Base-by-base conservation (phyloP, 1,140 invertebrate species). In the Drosophila mayri region DNA sequence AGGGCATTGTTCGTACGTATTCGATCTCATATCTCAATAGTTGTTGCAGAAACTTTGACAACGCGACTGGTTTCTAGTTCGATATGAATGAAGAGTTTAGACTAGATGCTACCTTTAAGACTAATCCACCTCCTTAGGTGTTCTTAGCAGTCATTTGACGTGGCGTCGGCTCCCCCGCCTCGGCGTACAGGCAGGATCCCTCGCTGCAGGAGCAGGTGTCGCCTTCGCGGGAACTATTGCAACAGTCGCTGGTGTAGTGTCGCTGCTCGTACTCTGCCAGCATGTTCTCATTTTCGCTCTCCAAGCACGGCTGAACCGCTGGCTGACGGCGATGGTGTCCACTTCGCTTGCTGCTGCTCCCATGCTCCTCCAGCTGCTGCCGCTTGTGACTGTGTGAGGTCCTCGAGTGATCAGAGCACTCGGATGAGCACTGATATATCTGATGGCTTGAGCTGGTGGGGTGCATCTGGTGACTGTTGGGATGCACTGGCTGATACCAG, bases 171-270 rank as follows among this genome's bases (percentile, higher is more conserved):
- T 92, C 91, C 38, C 85, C 85, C n/a, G 92, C 88, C 60, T 93
- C 92, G 10, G 90, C 92, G 57, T 93, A 93, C 30, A 93, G 63
- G 46, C 92, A 93, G 28, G 92, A 93, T 47, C 92, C 91, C 46
- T 93, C 92, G 80, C 92, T 93, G 76, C 92, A 93, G 40, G 92
- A 93, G 77, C 92, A 93, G 54, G 92, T 92, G 64, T 93, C 92
- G 18, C 90, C 91, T 38, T 92, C 92, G 16, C 90, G 81, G 20
- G 91, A 92, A 52, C 92, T 93, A 60, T 86, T 92, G 71, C 91
- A 93, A 49, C 92, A 92, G 59, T 93, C 92, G 58, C 91, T 92
- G 41, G 90, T 80, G 64, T 81, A 85, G 41, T 84, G 90, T 0
- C 76, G 66, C 28, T 74, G 72, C 58, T 90, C 88, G 43, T 90